Evolutionary conservation across 2,888 invertebrate species (phyloP).

Genomic region (Amphipoea lucens): DNA sequence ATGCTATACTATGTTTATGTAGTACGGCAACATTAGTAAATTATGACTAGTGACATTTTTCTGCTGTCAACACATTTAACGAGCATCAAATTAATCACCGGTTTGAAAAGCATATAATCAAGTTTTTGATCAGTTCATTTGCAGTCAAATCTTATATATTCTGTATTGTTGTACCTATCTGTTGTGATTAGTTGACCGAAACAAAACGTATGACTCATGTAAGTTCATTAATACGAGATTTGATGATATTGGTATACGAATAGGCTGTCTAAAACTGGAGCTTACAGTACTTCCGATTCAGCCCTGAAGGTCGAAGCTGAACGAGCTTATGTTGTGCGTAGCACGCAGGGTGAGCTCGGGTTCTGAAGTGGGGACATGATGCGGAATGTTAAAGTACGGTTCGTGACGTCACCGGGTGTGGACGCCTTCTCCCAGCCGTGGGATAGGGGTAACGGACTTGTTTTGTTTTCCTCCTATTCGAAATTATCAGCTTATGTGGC

Average conservation of each 20-base stretch:
- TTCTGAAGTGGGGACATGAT: constrained; percentile 4
- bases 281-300: not conserved
- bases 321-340: not conserved
- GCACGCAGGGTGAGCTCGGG: not conserved
- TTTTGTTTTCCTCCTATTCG: constrained; percentile 8
- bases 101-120: not conserved
- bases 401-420: constrained; percentile 23
- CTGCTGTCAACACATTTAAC: constrained; percentile 3
- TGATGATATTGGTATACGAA: not conserved
- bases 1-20: not conserved
- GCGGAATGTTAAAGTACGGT: constrained; percentile 39
- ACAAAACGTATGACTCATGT: not conserved
- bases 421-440: not conserved
- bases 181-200: not conserved
- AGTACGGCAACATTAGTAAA: not conserved
- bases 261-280: too few species aligned
- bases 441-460: not conserved
- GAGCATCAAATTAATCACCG: not conserved
- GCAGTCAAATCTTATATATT: not conserved
- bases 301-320: too few species aligned
- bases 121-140: constrained; percentile 1
- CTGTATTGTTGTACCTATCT: constrained; percentile 3
- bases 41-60: not conserved
- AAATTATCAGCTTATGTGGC: constrained; percentile 3
- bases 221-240: not conserved